Conservation (phyloP, 2,113 vertebrate species). For the Thunnus maccoyii region DNA sequence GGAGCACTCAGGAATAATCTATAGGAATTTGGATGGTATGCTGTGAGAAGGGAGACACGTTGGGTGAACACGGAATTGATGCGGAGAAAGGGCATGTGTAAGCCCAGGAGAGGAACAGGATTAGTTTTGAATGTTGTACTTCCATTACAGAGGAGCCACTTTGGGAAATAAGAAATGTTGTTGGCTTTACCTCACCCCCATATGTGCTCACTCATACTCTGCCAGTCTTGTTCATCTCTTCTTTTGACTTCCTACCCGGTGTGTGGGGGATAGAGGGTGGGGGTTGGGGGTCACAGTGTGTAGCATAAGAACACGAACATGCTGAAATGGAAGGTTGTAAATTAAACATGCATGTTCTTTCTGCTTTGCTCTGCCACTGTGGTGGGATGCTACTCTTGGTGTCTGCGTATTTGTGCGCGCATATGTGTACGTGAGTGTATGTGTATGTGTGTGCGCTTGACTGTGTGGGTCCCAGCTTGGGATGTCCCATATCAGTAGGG, state of each 20-base stretch:
- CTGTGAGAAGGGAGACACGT: constrained; percentile 21
- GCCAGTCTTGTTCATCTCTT: constrained; percentile 52
- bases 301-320: constrained; percentile 71
- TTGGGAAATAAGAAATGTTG: constrained; percentile 69
- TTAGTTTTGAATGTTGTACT: constrained; percentile 71
- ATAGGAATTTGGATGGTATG: constrained; percentile 26
- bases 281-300: constrained; percentile 58
- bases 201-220: constrained; percentile 36
- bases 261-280: constrained; percentile 23
- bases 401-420: constrained; percentile 41
- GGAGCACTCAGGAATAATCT: constrained; percentile 32
- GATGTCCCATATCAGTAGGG: constrained; percentile 74
- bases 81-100: constrained; percentile 24
- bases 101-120: constrained; percentile 59
- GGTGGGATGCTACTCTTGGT: constrained; percentile 58
- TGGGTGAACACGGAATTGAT: constrained; percentile 32
- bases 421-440: constrained; percentile 8
- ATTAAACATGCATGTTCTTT: constrained; percentile 82
- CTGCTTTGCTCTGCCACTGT: constrained; percentile 63
- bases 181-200: constrained; percentile 53
- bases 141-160: constrained; percentile 64
- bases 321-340: constrained; percentile 80
- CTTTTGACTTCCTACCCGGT: constrained; percentile 38
- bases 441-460: constrained; percentile 16
- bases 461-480: constrained; percentile 58